Percentiles rank a stretch among this genome's conserved stretches.
Conservation (phyloP, 2,113 vertebrate species). For the Empidonax alnorum region DNA sequence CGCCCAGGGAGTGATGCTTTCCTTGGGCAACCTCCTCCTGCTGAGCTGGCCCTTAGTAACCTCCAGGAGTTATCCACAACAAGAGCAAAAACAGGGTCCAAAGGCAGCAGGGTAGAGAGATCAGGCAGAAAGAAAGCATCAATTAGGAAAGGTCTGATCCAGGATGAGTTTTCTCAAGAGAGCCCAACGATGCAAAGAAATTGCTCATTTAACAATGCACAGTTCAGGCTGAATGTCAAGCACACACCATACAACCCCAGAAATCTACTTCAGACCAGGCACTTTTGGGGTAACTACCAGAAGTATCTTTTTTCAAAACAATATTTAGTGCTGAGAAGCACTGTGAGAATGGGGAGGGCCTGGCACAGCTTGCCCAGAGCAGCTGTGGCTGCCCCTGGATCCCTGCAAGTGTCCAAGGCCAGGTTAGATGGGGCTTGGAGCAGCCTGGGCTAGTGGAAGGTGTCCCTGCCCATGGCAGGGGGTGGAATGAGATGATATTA, state of each 20-base stretch:
- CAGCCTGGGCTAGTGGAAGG: not conserved
- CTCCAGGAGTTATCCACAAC: not conserved
- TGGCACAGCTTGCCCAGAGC: not conserved
- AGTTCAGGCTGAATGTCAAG: not conserved
- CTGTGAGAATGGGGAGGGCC: not conserved
- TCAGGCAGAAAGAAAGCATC: not conserved
- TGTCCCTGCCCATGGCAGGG: not conserved
- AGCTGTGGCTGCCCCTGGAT: not conserved
- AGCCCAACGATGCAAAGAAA: not conserved
- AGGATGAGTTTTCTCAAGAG: not conserved
- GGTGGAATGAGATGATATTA: rapidly evolving
- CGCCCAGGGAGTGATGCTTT: not conserved
- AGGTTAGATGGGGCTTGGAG: not conserved
- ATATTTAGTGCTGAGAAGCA: not conserved
- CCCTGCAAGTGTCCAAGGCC: not conserved
- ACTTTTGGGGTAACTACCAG: not conserved
- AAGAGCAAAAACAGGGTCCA: not conserved
- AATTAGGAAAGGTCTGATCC: not conserved
- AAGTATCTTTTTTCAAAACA: not conserved
- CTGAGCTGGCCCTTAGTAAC: not conserved
- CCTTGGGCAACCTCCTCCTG: not conserved
- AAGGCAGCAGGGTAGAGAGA: not conserved
- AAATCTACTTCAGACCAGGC: not conserved
- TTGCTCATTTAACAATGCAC: not conserved
- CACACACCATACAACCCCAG: not conserved